Evolutionary conservation across 2,113 vertebrate genomes (phyloP).

Genomic region (Rhynchopsitta pachyrhyncha): DNA sequence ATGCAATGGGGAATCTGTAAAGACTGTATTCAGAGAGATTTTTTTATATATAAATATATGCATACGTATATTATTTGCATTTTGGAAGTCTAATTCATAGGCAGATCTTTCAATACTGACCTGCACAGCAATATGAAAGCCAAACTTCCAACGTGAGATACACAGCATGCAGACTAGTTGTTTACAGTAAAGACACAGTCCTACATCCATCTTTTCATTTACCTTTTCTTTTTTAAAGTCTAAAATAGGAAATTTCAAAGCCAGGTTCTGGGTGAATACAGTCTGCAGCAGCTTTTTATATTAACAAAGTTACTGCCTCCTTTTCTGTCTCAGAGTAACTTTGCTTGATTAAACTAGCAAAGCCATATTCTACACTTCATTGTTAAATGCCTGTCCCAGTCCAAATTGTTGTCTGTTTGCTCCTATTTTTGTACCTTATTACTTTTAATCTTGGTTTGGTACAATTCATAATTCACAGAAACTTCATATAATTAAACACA

Average conservation of each 20-base stretch:
- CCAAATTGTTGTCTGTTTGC: conserved; percentile 81
- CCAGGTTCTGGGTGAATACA: conserved; percentile 66
- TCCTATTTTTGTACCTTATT: conserved; percentile 85
- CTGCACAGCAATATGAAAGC: conserved; percentile 77
- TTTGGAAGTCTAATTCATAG: conserved; percentile 76
- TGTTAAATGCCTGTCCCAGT: conserved; percentile 82
- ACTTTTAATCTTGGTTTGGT: conserved; percentile 84
- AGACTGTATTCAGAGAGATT: conserved; percentile 60
- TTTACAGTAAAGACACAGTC: conserved; percentile 60
- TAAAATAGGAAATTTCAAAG: conserved; percentile 51
- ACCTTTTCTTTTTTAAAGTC: not conserved
- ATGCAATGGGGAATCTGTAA: conserved; percentile 65
- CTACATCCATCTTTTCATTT: conserved; percentile 55
- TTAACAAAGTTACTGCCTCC: conserved; percentile 79
- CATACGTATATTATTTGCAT: conserved; percentile 68
- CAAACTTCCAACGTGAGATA: conserved; percentile 56
- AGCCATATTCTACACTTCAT: conserved; percentile 82
- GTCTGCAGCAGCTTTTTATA: conserved; percentile 77
- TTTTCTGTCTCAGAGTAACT: conserved; percentile 78
- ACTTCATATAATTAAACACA: conserved; percentile 82
- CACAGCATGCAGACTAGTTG: conserved; percentile 72
- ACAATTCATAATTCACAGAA: conserved; percentile 84
- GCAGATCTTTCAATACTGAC: conserved; percentile 74
- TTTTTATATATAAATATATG: conserved; percentile 68
- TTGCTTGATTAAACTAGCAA: conserved; percentile 79